Evolutionary conservation across 2,113 vertebrate genomes (phyloP).

Genomic region (Alces alces): DNA sequence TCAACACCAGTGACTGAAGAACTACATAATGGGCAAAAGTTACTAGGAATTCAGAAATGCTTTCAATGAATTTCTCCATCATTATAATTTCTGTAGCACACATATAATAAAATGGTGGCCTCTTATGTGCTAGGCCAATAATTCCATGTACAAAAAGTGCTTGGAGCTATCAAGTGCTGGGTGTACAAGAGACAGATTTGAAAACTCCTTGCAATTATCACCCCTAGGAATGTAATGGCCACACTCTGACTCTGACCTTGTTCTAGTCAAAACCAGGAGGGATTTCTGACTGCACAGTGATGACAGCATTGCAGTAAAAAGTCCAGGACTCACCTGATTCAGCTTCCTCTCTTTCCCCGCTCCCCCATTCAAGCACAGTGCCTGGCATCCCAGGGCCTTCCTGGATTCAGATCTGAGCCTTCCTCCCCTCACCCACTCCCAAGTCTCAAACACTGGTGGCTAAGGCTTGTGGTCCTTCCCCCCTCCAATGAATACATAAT

Average conservation of each 20-base stretch:
- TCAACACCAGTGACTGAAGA: background rate
- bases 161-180: background rate
- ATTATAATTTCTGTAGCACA: background rate
- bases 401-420: background rate
- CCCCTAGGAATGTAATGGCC: background rate
- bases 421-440: background rate
- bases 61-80: background rate
- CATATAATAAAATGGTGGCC: background rate
- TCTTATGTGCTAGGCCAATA: background rate
- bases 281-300: background rate
- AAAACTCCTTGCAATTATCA: background rate
- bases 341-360: accelerated
- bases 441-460: background rate
- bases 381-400: background rate
- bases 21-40: background rate
- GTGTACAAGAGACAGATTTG: background rate
- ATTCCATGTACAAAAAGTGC: background rate
- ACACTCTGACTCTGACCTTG: background rate
- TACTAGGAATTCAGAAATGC: background rate
- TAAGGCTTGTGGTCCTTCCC: background rate
- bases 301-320: background rate
- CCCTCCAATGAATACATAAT: slow-evolving; percentile 43
- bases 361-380: background rate
- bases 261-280: background rate
- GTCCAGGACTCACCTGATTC: background rate